A percentile compares a stretch with the other conserved stretches of the same genome.
phyloP scores from a whole-genome alignment of 2,113 vertebrate genomes.

The Vulpes ferrilata region DNA sequence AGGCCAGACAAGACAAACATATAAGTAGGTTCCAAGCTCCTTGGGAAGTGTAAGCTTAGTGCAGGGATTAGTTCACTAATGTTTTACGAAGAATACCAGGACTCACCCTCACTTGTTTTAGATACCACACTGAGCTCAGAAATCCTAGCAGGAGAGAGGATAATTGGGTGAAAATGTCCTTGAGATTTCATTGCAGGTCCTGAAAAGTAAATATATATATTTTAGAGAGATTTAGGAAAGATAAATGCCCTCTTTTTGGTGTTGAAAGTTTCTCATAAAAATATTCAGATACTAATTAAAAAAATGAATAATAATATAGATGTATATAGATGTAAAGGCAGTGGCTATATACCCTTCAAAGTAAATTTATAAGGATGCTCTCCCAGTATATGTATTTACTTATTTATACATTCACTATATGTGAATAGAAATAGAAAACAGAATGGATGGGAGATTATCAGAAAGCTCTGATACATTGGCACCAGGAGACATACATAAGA shows the following conservation, averaged over 20 bases:
- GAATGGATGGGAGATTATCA: not conserved
- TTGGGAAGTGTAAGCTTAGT: not conserved
- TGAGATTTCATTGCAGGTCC: constrained; percentile 83
- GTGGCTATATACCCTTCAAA: not conserved
- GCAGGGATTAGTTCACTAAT: not conserved
- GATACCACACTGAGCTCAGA: constrained; percentile 82
- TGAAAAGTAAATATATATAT: constrained; percentile 60
- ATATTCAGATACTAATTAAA: not conserved
- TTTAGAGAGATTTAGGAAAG: constrained; percentile 13
- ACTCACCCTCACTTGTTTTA: constrained; percentile 74
- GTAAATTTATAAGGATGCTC: not conserved
- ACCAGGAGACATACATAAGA: not conserved
- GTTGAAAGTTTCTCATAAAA: constrained; percentile 41
- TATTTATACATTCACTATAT: not conserved
- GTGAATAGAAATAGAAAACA: not conserved
- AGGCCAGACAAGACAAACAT: not conserved
- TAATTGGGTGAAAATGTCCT: constrained; percentile 79
- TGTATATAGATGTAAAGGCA: not conserved
- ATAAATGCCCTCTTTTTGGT: not conserved
- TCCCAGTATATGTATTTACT: not conserved
- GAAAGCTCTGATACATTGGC: not conserved
- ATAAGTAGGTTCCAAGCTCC: not conserved
- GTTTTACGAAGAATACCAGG: not conserved
- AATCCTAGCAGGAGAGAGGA: constrained; percentile 87
- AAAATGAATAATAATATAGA: not conserved